phyloP scores from a whole-genome alignment of 2,113 vertebrate species.

The Saguinus midas region DNA sequence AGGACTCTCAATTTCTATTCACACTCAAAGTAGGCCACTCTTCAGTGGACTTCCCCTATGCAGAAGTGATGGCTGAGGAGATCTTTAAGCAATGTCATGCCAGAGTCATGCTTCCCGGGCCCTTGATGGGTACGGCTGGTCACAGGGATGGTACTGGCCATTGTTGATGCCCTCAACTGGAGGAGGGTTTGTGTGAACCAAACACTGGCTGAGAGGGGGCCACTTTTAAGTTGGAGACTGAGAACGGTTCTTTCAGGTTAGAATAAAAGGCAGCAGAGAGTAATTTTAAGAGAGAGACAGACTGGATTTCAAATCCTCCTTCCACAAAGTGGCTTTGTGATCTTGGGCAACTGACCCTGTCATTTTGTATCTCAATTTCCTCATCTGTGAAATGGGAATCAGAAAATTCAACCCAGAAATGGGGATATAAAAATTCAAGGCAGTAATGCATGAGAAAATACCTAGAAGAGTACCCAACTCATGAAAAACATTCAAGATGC shows the following conservation, averaged over 20 bases:
- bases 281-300: background rate
- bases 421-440: background rate
- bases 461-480: background rate
- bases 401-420: background rate
- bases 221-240: background rate
- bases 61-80: background rate
- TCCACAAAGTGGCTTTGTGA: background rate
- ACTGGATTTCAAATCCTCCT: background rate
- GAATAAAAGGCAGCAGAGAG: background rate
- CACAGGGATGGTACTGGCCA: background rate
- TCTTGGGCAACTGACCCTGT: background rate
- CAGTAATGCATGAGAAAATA: background rate
- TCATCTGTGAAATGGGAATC: constrained; percentile 19
- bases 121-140: background rate
- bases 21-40: background rate
- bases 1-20: constrained; percentile 32
- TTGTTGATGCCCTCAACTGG: background rate
- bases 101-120: background rate
- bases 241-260: background rate
- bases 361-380: background rate
- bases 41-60: background rate
- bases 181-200: constrained; percentile 2
- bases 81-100: background rate
- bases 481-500: background rate
- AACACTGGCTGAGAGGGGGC: background rate